Base-by-base conservation (phyloP, 2,113 vertebrate species). In the Ornithorhynchus anatinus region DNA sequence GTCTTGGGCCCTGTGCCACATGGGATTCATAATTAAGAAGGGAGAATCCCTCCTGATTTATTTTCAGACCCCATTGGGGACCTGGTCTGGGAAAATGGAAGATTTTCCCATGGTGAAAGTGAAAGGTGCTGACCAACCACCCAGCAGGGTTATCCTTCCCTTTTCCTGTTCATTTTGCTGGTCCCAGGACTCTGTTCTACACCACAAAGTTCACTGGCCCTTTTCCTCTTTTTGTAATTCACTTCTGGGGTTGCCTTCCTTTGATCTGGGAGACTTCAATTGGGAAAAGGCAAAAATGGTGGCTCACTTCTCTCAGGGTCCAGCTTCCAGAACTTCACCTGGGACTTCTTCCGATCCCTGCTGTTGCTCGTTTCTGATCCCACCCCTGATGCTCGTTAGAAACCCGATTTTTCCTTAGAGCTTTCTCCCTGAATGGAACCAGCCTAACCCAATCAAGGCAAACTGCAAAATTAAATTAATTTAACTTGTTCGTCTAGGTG, bases 201-300 rank as follows among this genome's bases (percentile, higher is more conserved):
- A 82, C 77, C 70, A 63, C 80, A 69, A n/a, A 85, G 83, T 31
- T 0, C 59, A 85, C 75, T 84, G 69, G 78, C 69, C 74, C 76
- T 80, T 81, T 83, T 84, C 78, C 70, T 77, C 73, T 84, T 88
- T 80, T 84, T 86, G 84, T 84, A 81, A 84, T 85, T 82, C 86
- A 84, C 69, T 56, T 40, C 83, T 75, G 48, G 74, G 67, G 75
- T 77, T 84, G 51, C 67, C 77, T 84, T 67, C 66, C 81, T 84
- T 80, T 5, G 25, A n/a, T n/a, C n/a, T n/a, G 3, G 8, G 75
- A 61, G 33, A 79, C 67, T 85, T 81, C 63, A 86, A 71, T 71
- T 77, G 81, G 59, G 75, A 36, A 48, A 59, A 72, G 78, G 69
- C 74, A 69, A 69, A 44, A 50, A 59, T 43, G 45, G 37, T 63